These are phyloP conservation scores for Xanthorhoe spadicearia DNA, from an alignment of 2,888 invertebrate species.

Conservation along the genomic window DNA sequence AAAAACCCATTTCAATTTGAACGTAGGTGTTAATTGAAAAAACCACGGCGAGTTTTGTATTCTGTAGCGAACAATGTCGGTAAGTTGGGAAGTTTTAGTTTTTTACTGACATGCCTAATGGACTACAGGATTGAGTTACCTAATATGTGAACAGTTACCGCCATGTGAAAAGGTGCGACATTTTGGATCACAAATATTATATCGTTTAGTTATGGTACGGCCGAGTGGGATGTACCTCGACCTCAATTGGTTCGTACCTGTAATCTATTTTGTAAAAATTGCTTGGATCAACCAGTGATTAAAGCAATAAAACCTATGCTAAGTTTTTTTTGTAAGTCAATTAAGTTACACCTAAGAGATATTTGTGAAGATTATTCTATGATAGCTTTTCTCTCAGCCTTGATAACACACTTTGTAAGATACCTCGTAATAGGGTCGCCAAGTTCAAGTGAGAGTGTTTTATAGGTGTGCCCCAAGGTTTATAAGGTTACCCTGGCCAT, in stretches of 20 bases:
- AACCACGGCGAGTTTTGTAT: constrained; percentile 16
- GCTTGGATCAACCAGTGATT: too few species aligned
- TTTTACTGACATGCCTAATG: constrained; percentile 21
- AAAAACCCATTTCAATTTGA: constrained; percentile 19
- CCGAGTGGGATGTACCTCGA: too few species aligned
- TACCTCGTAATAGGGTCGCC: not conserved
- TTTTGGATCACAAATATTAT: not conserved
- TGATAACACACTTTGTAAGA: not conserved
- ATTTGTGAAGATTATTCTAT: too few species aligned
- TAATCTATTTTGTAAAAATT: too few species aligned
- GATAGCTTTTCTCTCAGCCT: too few species aligned
- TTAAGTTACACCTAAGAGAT: too few species aligned
- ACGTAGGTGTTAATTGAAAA: constrained; percentile 32
- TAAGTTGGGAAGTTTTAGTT: constrained; percentile 30
- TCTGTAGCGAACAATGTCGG: constrained; percentile 23
- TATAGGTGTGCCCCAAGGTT: constrained; percentile 26
- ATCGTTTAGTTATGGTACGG: too few species aligned
- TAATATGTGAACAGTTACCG: not conserved
- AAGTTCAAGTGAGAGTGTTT: constrained; percentile 23
- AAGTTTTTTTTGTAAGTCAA: too few species aligned
- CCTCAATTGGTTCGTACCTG: too few species aligned
- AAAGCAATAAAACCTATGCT: too few species aligned
- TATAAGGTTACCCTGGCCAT: constrained; percentile 28
- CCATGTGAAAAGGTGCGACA: not conserved
- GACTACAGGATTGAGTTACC: constrained; percentile 20